Base-by-base conservation (phyloP, 2,888 invertebrate species). In the Drosophila putrida region DNA sequence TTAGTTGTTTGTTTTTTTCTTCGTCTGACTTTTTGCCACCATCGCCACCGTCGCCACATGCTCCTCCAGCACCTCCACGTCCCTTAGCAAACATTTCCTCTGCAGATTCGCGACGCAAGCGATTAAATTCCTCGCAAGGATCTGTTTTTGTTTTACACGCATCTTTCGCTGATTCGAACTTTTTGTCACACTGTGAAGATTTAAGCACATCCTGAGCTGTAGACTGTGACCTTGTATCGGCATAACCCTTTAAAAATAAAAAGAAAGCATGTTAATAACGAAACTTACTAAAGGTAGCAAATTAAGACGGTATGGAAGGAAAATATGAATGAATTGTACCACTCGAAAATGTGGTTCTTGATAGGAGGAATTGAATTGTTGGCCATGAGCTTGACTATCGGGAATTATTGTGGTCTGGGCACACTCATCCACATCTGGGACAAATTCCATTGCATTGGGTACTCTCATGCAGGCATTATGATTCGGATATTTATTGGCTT, bases 401-500 rank as follows among this genome's bases (percentile, higher is more conserved):
- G 33, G 41, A 3, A 43, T 5, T 38, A 28, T 6, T 6, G 58
- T 11, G 27, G 61, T 15, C n/a, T 33, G 49, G 1, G 13, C 25
- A 20, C 25, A 44, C 28, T 72, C 73, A 27, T 82, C 71, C 6
- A 20, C 47, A 6, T 72, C 72, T 31, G 47, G 43, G 2, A 75
- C 67, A 41, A 44, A 66, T 33, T 87, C 78, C n/a, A 44, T 43
- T 8, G 43, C 13, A 31, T 71, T 65, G 20, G 83, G 69, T 11
- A 73, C 62, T 53, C 68, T 58, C 36, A 85, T 59, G 69, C 88
- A 88, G 38, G 90, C 78, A 64, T 82, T 82, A 33, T 86, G 78
- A 69, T 85, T 88, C 6, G 88, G 89, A 75, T 82, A 86, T 69
- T 86, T 90, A 54, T 81, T 77, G 47, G 83, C 78, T 75, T 90